A percentile compares a stretch with the other conserved stretches of the same genome.
Conservation (phyloP, 1,140 invertebrate species). For the Temnothorax nylanderi region DNA sequence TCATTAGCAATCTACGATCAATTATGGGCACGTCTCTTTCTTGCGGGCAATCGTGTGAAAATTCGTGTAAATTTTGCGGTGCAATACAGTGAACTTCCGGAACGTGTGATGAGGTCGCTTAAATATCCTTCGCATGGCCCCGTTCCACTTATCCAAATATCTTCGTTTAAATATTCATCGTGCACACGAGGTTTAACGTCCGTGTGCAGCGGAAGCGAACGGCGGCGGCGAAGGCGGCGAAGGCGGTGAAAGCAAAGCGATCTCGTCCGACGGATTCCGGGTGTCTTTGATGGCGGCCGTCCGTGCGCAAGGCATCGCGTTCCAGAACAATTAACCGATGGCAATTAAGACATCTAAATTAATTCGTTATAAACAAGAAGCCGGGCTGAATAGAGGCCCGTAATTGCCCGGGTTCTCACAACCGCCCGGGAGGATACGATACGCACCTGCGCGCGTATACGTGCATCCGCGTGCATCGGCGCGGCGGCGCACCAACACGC, state of each 20-base stretch:
- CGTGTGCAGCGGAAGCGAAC: constrained; percentile 59
- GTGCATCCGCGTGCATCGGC: constrained; percentile 60
- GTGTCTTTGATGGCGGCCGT: constrained; percentile 67
- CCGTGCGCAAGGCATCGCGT: constrained; percentile 57
- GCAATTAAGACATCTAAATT: constrained; percentile 86
- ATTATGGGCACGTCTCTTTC: background rate
- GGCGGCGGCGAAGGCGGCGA: background rate
- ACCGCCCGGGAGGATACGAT: constrained; percentile 52
- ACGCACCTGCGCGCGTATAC: constrained; percentile 34
- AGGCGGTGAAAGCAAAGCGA: constrained; percentile 68
- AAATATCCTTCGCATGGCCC: constrained; percentile 31
- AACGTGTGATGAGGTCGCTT: constrained; percentile 21
- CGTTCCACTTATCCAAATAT: constrained; percentile 45
- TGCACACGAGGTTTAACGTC: constrained; percentile 51
- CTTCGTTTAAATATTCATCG: constrained; percentile 50
- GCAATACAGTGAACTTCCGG: constrained; percentile 30
- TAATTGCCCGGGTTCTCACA: constrained; percentile 85
- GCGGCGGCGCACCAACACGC: constrained; percentile 63
- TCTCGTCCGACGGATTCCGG: constrained; percentile 65
- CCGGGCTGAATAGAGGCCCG: constrained; percentile 64
- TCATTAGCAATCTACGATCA: constrained; percentile 13
- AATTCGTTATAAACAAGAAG: constrained; percentile 80
- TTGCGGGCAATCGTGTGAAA: constrained; percentile 9
- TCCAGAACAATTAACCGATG: constrained; percentile 83
- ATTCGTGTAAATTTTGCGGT: constrained; percentile 24